Base-by-base conservation (phyloP, 1,140 invertebrate species). In the Drosophila nigrodunni region DNA sequence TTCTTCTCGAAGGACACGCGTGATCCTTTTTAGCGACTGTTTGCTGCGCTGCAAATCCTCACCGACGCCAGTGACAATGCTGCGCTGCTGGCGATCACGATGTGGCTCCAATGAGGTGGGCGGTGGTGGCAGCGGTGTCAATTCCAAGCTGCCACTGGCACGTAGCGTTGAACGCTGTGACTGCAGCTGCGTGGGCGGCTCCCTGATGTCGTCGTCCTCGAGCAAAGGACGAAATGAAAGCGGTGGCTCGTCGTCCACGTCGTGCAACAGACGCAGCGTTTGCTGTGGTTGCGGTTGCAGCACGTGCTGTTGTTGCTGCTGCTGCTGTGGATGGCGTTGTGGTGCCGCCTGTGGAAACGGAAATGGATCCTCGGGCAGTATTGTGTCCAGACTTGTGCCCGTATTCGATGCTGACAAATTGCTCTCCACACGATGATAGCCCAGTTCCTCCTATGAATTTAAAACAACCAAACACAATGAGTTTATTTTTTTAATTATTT, bases 371-470 rank as follows among this genome's bases (percentile, higher is more conserved):
- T 92, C 92, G 6, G 89, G 89, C 10, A 92, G 46, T 59, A 92
- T 91, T 76, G 92, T 92, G 78, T 92, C 92, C 72, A 92, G 79
- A 58, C 92, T 92, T 25, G 92, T 92, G 49, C 87, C 90, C 52
- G 92, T 92, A 37, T 92, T 92, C 55, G 92, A 92, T 62, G 82
- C 77, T 15, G 92, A 92, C 21, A 92, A 50, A 43, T 86, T 90
- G 65, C 81, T 90, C 50, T 91, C 91, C 58, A 92, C 92, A 21
- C 92, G 88, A 37, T 83, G 79, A 73, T 92, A 92, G 46, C 90
- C 91, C 55, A 87, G 77, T 41, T 91, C 90, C 69, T 91, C 90
- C 90, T 91, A 62, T 11, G 41, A 21, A 50, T 54, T 61, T 60
- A 11, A 66, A 13, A 34, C 7, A 15, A 0, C 21, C 49, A 10